Conservation (phyloP, 2,888 invertebrate species). For the Rhagonycha lutea region DNA sequence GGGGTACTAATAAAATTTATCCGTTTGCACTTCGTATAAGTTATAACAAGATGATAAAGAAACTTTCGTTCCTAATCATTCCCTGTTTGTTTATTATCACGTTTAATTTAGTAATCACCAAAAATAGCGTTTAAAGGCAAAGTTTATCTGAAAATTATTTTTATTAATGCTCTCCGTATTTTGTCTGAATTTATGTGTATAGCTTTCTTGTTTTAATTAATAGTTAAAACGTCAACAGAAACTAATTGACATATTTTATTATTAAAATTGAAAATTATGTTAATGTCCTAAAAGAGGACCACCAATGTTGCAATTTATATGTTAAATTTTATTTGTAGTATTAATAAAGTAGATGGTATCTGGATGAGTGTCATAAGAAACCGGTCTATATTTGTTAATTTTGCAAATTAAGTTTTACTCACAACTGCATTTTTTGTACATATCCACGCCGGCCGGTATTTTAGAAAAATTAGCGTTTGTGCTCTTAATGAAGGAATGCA, state of each 20-base stretch:
- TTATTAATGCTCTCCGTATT: neutral
- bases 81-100: neutral
- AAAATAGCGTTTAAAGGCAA: constrained; percentile 10
- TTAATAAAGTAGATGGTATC: neutral
- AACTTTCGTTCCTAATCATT: neutral
- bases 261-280: neutral
- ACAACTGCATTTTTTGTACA: neutral
- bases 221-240: neutral
- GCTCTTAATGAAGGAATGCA: constrained; percentile 22
- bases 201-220: constrained; percentile 1
- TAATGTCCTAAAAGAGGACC: neutral
- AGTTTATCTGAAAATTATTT: constrained; percentile 5
- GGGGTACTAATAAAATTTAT: neutral
- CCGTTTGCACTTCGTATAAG: neutral
- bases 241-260: neutral
- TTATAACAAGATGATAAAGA: neutral
- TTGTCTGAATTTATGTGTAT: neutral
- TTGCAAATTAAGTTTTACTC: neutral
- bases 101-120: constrained; percentile 8
- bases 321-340: neutral
- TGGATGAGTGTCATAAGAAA: neutral
- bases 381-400: neutral
- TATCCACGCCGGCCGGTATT: neutral
- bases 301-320: constrained; percentile 4
- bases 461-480: neutral